Evolutionary conservation across 1,140 invertebrate genomes (phyloP).

Genomic region (Lordiphosa clarofinis): DNA sequence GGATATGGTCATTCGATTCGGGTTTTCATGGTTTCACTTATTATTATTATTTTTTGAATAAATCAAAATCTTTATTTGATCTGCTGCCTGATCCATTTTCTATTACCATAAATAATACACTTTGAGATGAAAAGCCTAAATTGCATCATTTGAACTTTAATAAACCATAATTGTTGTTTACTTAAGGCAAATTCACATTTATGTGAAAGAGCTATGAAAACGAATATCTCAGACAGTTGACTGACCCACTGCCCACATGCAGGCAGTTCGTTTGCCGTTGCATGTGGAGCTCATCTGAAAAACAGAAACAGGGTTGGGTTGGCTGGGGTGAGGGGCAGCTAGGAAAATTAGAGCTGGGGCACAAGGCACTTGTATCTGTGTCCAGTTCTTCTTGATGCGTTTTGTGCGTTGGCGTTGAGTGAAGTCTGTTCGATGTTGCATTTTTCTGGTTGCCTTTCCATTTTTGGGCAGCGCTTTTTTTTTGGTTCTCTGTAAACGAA

Average conservation of each 20-base stretch:
- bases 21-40: too few species aligned
- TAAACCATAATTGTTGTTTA: too few species aligned
- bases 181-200: too few species aligned
- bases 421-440: slow-evolving; percentile 38
- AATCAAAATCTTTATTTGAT: too few species aligned
- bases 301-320: neutral
- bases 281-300: slow-evolving; percentile 28
- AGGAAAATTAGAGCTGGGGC: slow-evolving; percentile 19
- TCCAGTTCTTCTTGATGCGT: slow-evolving; percentile 14
- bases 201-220: too few species aligned
- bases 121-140: too few species aligned
- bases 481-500: slow-evolving; percentile 45
- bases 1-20: too few species aligned
- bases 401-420: slow-evolving; percentile 65
- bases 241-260: slow-evolving; percentile 72
- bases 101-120: too few species aligned
- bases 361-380: slow-evolving; percentile 5
- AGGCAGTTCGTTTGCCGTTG: slow-evolving; percentile 29
- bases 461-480: slow-evolving; percentile 36
- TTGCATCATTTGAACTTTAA: too few species aligned
- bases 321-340: neutral
- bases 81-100: too few species aligned
- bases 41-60: too few species aligned
- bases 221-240: slow-evolving; percentile 15
- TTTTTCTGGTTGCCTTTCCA: slow-evolving; percentile 24